Evolutionary conservation across 1,140 invertebrate species (phyloP).

Genomic region (Lysiphlebus fabarum): DNA sequence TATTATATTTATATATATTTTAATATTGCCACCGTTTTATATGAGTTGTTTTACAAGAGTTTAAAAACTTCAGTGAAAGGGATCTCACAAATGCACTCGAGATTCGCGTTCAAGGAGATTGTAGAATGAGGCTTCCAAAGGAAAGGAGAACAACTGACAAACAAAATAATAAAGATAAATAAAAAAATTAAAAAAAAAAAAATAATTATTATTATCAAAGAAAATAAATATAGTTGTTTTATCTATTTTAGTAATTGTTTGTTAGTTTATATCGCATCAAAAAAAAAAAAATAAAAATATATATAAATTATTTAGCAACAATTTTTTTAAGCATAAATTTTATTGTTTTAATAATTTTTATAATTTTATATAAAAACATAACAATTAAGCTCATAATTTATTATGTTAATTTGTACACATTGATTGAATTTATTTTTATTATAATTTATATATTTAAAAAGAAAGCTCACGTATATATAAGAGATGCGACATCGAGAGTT

Average conservation of each 20-base stretch:
- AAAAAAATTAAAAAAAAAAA: neutral
- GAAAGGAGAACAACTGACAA: constrained; percentile 11
- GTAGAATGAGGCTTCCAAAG: constrained; percentile 17
- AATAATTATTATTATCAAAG: constrained; percentile 7
- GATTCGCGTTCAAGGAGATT: constrained; percentile 51
- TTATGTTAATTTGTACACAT: too few relatives aligned
- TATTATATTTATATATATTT: neutral
- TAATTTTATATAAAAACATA: too few relatives aligned
- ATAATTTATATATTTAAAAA: constrained; percentile 4
- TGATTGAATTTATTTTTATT: too few relatives aligned
- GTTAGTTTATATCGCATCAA: too few relatives aligned
- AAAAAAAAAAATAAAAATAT: too few relatives aligned
- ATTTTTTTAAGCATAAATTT: too few relatives aligned
- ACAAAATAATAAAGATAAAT: neutral
- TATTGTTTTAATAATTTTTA: too few relatives aligned
- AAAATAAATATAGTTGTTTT: constrained; percentile 5
- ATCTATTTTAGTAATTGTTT: neutral
- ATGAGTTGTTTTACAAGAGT: neutral
- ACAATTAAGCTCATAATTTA: too few relatives aligned
- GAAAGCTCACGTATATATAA: neutral
- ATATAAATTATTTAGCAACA: too few relatives aligned
- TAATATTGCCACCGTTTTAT: constrained; percentile 5
- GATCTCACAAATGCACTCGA: constrained; percentile 31
- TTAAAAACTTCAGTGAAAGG: constrained; percentile 42
- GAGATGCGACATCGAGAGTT: constrained; percentile 11